Percentiles rank a stretch among this genome's conserved stretches.
These are phyloP conservation scores for Heliopora coerulea DNA, from an alignment of 92 coral and sea anemone species.

Conservation along the genomic window DNA sequence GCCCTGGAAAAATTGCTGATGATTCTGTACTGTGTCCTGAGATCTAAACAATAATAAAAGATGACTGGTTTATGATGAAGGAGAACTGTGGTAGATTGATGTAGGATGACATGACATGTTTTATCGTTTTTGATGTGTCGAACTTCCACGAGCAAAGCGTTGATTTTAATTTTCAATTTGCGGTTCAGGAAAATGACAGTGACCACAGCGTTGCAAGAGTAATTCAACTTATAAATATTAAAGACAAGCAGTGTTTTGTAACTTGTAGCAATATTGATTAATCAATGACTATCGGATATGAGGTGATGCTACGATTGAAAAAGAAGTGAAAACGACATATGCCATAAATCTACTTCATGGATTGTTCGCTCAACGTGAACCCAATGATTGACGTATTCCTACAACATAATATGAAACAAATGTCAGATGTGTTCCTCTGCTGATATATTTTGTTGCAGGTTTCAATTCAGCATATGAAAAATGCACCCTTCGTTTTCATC, in stretches of 20 bases:
- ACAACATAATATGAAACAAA: no score
- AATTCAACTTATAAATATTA: constrained; percentile 34
- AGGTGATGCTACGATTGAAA: no score
- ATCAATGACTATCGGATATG: no score
- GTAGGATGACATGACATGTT: neutral
- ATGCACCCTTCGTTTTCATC: no score
- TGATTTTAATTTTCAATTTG: constrained; percentile 39
- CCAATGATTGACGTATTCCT: no score
- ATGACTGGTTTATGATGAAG: neutral
- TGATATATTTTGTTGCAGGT: no score
- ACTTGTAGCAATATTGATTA: constrained; percentile 9
- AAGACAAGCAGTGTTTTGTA: constrained; percentile 9
- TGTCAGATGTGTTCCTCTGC: no score
- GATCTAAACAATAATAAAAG: neutral
- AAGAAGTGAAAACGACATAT: no score
- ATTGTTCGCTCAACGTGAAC: no score
- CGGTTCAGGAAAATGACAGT: constrained; percentile 30
- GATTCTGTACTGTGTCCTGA: neutral
- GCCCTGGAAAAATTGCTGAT: neutral
- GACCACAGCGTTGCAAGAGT: constrained; percentile 5
- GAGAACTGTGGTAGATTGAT: neutral
- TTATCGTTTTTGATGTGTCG: neutral
- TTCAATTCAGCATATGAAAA: no score
- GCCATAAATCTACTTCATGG: no score
- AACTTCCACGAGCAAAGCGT: neutral